These are phyloP conservation scores for Schrankia costaestrigalis DNA, from an alignment of 2,888 invertebrate species.

Conservation along the genomic window DNA sequence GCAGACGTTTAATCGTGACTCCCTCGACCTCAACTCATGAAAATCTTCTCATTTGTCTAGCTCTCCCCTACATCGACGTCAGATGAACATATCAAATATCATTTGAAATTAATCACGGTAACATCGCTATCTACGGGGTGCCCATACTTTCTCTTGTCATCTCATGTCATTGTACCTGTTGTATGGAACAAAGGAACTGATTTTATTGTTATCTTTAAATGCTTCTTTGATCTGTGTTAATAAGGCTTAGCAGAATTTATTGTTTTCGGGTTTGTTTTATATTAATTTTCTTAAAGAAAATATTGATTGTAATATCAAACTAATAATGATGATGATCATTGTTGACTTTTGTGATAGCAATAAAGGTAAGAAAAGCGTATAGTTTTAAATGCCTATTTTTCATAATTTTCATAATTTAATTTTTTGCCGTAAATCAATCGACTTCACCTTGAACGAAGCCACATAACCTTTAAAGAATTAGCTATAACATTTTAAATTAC, in stretches of 20 bases:
- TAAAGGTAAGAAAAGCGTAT: too few species aligned
- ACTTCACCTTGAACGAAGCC: too few species aligned
- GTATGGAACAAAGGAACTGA: conserved; percentile 27
- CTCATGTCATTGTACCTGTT: conserved; percentile 29
- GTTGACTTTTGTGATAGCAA: too few species aligned
- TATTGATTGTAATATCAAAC: too few species aligned
- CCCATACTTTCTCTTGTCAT: conserved; percentile 36
- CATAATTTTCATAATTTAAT: too few species aligned
- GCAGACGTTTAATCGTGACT: conserved; percentile 55
- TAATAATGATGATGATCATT: too few species aligned
- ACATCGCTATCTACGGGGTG: conserved; percentile 40
- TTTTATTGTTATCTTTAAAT: conserved; percentile 28
- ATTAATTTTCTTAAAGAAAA: too few species aligned
- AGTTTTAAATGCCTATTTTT: too few species aligned
- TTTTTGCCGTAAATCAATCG: too few species aligned
- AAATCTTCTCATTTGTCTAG: conserved; percentile 73
- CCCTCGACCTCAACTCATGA: conserved; percentile 51
- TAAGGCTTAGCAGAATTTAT: conserved; percentile 9
- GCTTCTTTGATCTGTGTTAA: conserved; percentile 5
- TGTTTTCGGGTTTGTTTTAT: too few species aligned
- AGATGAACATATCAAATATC: conserved; percentile 75
- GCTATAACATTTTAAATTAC: too few species aligned
- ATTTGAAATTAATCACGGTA: conserved; percentile 70
- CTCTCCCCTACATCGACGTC: conserved; percentile 56
- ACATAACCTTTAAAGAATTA: too few species aligned